Evolutionary conservation across 2,888 invertebrate species (phyloP).

Genomic region (Conops quadrifasciatus): DNA sequence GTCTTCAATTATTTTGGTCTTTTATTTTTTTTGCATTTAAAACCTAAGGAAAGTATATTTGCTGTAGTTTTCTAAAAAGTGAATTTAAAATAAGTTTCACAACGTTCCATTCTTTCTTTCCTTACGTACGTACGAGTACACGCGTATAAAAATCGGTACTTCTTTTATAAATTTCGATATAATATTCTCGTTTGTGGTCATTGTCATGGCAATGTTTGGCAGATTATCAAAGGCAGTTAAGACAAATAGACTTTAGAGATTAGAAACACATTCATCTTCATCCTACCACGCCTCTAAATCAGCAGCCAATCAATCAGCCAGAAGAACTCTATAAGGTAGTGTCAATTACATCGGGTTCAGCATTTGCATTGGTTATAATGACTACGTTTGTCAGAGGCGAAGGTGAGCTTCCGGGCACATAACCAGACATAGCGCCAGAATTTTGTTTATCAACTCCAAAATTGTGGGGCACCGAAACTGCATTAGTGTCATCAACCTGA

Average conservation of each 20-base stretch:
- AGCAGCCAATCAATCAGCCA: conserved; percentile 45
- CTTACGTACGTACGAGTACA: not conserved
- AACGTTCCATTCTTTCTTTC: not conserved
- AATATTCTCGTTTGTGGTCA: not conserved
- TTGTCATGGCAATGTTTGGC: conserved; percentile 21
- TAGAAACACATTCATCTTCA: no score
- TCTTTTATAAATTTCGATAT: not conserved
- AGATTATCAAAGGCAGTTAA: conserved; percentile 9
- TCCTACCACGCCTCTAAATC: no score
- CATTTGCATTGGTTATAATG: conserved; percentile 59
- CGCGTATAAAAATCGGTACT: not conserved
- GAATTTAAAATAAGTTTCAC: no score
- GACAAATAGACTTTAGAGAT: not conserved
- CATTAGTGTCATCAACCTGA: conserved; percentile 49
- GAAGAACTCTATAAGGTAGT: conserved; percentile 60
- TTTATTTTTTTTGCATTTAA: no score
- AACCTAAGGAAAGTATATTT: no score
- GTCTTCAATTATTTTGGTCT: no score
- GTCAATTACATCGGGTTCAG: conserved; percentile 56
- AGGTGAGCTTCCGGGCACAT: conserved; percentile 43
- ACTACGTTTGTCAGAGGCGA: conserved; percentile 58
- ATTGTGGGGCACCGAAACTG: conserved; percentile 46
- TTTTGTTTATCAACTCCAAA: conserved; percentile 47
- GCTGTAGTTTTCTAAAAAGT: no score
- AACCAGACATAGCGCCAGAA: no score